Evolutionary conservation across 2,888 invertebrate genomes (phyloP).

Genomic region (Anticlea derivata): DNA sequence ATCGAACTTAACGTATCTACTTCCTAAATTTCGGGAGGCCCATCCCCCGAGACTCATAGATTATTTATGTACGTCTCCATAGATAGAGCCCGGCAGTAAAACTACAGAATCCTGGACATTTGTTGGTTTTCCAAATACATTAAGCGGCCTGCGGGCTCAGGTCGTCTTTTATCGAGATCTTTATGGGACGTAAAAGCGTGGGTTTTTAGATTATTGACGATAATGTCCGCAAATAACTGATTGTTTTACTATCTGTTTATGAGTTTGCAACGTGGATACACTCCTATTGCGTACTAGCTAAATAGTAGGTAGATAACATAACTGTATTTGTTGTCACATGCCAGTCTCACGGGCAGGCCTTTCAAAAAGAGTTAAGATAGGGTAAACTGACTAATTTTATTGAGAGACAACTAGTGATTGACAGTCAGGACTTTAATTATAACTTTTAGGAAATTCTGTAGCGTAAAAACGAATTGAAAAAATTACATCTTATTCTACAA

Average conservation of each 20-base stretch:
- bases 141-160: conserved; percentile 9
- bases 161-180: conserved; percentile 21
- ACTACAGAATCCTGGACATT: conserved; percentile 20
- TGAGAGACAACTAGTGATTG: too few relatives aligned
- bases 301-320: not conserved
- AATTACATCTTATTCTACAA: too few relatives aligned
- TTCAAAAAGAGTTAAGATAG: too few relatives aligned
- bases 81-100: conserved; percentile 30
- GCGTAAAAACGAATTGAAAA: too few relatives aligned
- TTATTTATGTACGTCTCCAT: conserved; percentile 34
- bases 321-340: too few relatives aligned
- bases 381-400: too few relatives aligned
- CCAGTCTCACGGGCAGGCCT: too few relatives aligned
- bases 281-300: not conserved
- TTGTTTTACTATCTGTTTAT: conserved; percentile 18
- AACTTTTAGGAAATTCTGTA: too few relatives aligned
- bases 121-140: conserved; percentile 22
- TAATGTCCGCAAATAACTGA: conserved; percentile 14
- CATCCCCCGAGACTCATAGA: conserved; percentile 24
- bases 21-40: conserved; percentile 15
- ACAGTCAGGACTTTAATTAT: too few relatives aligned
- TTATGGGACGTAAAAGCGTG: conserved; percentile 21
- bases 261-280: not conserved
- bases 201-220: conserved; percentile 15
- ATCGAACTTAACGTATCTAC: conserved; percentile 16